Evolutionary conservation across 1,140 invertebrate species (phyloP), one percentile per base, ranked within the genome.

Genomic region (Drosophila nigrodunni): DNA sequence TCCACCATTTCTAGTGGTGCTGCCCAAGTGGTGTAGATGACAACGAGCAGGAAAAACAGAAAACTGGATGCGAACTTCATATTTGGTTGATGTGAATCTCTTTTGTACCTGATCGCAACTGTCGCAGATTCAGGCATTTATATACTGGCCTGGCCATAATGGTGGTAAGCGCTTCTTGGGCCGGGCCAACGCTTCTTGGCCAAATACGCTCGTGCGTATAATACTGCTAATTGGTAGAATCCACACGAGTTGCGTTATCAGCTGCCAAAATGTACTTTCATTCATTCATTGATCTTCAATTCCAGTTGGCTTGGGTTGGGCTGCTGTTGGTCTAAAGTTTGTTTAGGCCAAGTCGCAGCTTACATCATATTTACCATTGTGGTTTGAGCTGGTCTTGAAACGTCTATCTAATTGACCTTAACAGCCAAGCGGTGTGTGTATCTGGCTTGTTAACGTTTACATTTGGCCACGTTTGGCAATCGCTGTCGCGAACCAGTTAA

Each of bases 311-410:
- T 44, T 80, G 81, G 82, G 81, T 75, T 73, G 67, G 77, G 74
- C 49, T 77, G 60, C 30, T 35, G 34, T 57, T 30, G n/a, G 9
- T 10, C 18, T 9, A 15, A 21, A 11, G 68, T 85, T 80, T 83
- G 68, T 73, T 60, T 74, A 87, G 47, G 75, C 77, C 78, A 78
- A 78, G 59, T 2, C n/a, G 11, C 18, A 46, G 55, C 67, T 88
- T 89, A 88, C 85, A 88, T 88, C 77, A 88, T 89, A 67, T 88
- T 88, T 89, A 69, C 62, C 9, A 10, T 43, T 65, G 35, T 74
- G 15, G 54, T 57, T 57, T 43, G 64, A 18, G 54, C 55, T 86
- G 77, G 69, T 85, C 80, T 75, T 88, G 80, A 89, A 85, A 78
- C 60, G 44, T 58, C 25, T 50, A 67, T 64, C 74, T 34, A 49